Percentiles rank a stretch among this genome's conserved stretches.
Conservation (phyloP, 2,113 vertebrate species). For the Callospermophilus lateralis region DNA sequence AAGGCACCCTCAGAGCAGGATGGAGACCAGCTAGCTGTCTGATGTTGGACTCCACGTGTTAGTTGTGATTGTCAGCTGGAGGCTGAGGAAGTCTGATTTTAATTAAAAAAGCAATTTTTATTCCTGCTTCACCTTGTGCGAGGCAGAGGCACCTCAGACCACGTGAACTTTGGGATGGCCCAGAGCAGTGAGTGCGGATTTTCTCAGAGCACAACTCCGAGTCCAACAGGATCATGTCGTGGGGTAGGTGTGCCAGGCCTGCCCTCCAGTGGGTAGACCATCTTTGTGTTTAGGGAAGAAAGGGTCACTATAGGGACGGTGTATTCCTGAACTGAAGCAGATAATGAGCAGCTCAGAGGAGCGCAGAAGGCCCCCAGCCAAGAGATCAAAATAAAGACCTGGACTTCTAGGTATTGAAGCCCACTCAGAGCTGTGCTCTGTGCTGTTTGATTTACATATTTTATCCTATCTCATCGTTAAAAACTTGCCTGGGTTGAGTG, state of each 20-base stretch:
- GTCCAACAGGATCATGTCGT: not conserved
- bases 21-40: conserved; percentile 30
- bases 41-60: not conserved
- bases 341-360: conserved; percentile 34
- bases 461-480: not conserved
- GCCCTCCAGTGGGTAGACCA: not conserved
- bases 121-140: conserved; percentile 1
- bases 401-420: not conserved
- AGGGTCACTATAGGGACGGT: not conserved
- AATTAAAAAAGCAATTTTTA: conserved; percentile 69
- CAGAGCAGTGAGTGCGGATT: not conserved
- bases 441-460: not conserved
- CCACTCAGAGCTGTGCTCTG: not conserved
- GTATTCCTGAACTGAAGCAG: conserved; percentile 1
- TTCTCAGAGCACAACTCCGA: not conserved
- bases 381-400: not conserved
- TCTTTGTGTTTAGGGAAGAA: conserved; percentile 33
- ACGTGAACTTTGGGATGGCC: not conserved
- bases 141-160: conserved; percentile 51
- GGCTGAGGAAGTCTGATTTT: conserved; percentile 54
- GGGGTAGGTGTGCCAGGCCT: not conserved
- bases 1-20: conserved; percentile 50
- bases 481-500: too few species aligned
- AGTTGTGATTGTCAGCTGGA: conserved; percentile 54
- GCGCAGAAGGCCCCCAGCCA: not conserved